Base-by-base conservation (phyloP, 2,797 vertebrate genomes). In the Pyrocephalus nanus region DNA sequence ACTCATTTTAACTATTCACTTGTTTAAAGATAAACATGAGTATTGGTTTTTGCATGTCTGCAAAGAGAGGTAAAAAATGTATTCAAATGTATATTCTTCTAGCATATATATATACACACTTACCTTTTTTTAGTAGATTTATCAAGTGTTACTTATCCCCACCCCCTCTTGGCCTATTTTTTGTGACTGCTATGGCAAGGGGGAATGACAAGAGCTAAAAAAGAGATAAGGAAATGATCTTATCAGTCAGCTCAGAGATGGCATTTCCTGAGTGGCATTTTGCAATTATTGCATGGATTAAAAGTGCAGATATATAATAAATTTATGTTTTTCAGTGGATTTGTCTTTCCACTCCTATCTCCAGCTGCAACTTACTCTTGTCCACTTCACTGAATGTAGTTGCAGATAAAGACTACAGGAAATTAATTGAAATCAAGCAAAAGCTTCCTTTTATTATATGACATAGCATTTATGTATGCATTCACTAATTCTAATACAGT, bases 181-280 rank as follows among this genome's bases (percentile, higher is more conserved):
- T 92, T 94, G n/a, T 93, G 61, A 86, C 72, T 89, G 13, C 55
- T 75, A 42, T 71, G 51, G 76, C 51, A 92, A 83, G 27, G n/a
- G 43, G 70, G 79, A 93, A 92, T 86, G 76, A 77, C 69, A 95
- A 75, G 60, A 92, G 70, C 87, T 92, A 57, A 87, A 93, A 93
- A 72, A 65, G 65, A 93, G 87, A 95, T 84, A 93, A 87, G 72
- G 81, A 82, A 77, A 79, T 65, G 78, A 90, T 92, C 78, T 88
- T 95, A 88, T 96, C 89, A 72, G 78, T 88, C 72, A 72, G 54
- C 34, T 93, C 82, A 86, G 75, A 90, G 85, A 81, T 74, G 65
- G 78, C 29, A 82, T 91, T 92, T 95, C 54, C 83, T 78, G 61
- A 96, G 40, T 88, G 58, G 58, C 70, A 88, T 91, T 92, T 88